phyloP scores from a whole-genome alignment of 2,113 vertebrate genomes.

The Brachyistius frenatus region DNA sequence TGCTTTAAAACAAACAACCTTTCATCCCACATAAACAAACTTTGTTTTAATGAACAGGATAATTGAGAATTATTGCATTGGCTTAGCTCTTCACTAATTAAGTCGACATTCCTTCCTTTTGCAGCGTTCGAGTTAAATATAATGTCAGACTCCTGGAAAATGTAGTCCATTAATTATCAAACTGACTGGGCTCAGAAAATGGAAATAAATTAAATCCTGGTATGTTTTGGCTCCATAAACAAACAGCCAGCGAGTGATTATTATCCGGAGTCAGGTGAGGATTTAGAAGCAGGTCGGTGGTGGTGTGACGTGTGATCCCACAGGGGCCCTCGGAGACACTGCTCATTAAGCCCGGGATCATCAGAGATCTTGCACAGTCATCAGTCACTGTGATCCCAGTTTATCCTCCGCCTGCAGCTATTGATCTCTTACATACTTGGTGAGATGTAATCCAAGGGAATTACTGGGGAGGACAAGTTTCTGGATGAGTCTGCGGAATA shows the following conservation, averaged over 20 bases:
- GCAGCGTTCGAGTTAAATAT: background rate
- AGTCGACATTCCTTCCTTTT: no score
- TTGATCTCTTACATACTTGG: constrained; percentile 52
- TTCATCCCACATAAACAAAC: no score
- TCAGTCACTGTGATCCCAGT: constrained; percentile 54
- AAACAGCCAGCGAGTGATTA: background rate
- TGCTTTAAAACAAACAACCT: no score
- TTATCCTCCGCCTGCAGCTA: constrained; percentile 20
- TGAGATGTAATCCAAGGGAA: constrained; percentile 16
- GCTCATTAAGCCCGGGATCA: constrained; percentile 59
- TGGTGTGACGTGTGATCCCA: background rate
- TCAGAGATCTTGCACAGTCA: constrained; percentile 22
- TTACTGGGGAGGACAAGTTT: constrained; percentile 8
- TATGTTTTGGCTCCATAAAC: background rate
- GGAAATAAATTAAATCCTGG: background rate
- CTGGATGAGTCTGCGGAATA: constrained; percentile 29
- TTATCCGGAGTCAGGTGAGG: constrained; percentile 2
- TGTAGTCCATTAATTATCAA: no score
- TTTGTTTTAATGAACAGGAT: no score
- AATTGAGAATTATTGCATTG: no score
- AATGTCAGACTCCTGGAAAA: background rate
- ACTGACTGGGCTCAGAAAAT: no score
- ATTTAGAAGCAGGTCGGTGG: constrained; percentile 13
- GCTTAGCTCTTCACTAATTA: no score
- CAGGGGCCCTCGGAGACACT: background rate